Base-by-base conservation (phyloP, 2,888 invertebrate genomes). In the Noctua pronuba region DNA sequence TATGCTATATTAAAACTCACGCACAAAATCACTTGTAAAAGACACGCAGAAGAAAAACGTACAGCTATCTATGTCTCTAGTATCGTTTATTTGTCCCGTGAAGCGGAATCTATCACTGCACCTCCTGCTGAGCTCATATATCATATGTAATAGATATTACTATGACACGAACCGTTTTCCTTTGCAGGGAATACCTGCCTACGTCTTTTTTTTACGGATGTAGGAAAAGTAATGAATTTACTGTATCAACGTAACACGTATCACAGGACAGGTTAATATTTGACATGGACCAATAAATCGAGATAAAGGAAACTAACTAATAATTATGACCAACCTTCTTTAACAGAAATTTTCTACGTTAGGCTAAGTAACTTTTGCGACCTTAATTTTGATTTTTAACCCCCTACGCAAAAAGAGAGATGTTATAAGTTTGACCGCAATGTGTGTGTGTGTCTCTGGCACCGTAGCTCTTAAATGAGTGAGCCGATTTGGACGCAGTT, bases 101-200 rank as follows among this genome's bases (percentile, higher is more conserved):
- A 55, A 58, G n/a, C 58, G 49, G 44, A 64, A 83, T 83, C 38
- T 77, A 81, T 82, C 71, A 82, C 35, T 64, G 71, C 49, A 68
- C 52, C 78, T 64, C 78, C 81, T 77, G 77, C 71, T 55, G 83
- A 77, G 81, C 67, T 72, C 46, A 71, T 80, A 76, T 70, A 75
- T 81, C 82, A 81, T 41, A 81, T 13, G 70, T 76, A 46, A 62
- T 74, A 64, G 41, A 64, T 79, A 80, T 64, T 60, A 81, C 10
- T 55, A 18, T 74, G 79, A 81, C n/a, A 64, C 11, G 24, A 72
- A 21, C 11, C 58, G 24, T 62, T 79, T 79, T 72, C 64, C n/a
- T 69, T 58, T 58, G 16, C 38, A 31, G n/a, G 28, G 5, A 58
- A 18, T 73, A 73, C 28, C 24, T 44, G n/a, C 24, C 21, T 24